Evolutionary conservation across 2,888 invertebrate species (phyloP), one percentile per base, ranked within the genome.

Genomic region (Capitulum mitella): DNA sequence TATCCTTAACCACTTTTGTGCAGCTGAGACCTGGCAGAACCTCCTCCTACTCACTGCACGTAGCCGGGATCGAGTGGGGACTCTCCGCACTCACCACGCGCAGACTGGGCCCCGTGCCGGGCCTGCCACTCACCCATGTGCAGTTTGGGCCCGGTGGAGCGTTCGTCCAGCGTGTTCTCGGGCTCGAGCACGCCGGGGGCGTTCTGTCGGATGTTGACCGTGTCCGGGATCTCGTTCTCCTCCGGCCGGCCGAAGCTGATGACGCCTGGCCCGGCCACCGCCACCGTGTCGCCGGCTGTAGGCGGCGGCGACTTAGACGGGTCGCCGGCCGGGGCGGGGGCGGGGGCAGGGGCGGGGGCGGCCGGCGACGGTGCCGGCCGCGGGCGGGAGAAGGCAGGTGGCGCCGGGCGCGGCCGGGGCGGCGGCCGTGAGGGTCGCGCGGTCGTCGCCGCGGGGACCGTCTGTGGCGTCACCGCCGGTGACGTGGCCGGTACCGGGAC

Each of bases 211-310:
- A 84, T 84, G 81, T 83, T 84, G 75, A 84, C 83, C 79, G 84
- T 84, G 82, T 86, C 86, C 0, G 85, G 85, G 83, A 92, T 90
- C 84, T 94, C 93, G 84, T 94, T 94, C 83, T 94, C 93, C 85
- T 80, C 80, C n/a, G 58, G 81, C 29, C 32, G 79, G 51, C 77
- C 81, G 76, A 76, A 76, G 46, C 16, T 46, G 46, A 76, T 37
- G 16, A 46, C 32, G 46, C 29, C 46, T 2, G 43, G 29, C 1
- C n/a, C 76, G 76, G 76, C 76, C 46, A 32, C 76, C 46, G 46
- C 46, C 43, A 48, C 76, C 3, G 76, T 29, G 29, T 43, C 46
- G 3, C 46, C 46, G 32, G 76, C 46, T 76, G 76, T 16, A 29
- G 48, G 32, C 46, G 76, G 26, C 29, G n/a, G 8, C 0, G 46